Evolutionary conservation across 1,140 invertebrate species (phyloP), one percentile per base, ranked within the genome.

Genomic region (Telenomus remus): DNA sequence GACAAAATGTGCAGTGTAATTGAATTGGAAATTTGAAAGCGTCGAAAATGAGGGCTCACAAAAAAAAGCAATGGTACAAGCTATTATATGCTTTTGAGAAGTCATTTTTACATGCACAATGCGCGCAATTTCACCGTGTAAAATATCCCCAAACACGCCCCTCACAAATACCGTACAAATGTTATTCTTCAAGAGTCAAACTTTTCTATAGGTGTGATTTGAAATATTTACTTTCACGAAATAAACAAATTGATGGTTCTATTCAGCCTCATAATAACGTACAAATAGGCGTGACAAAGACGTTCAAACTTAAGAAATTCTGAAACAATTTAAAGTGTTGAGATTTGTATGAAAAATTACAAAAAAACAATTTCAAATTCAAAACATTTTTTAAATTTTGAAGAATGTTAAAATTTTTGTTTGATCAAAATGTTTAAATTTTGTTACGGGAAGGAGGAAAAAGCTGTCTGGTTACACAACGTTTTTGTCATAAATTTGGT

Each of bases 401-500:
- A n/a, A n/a, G n/a, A n/a, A n/a, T n/a, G n/a, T n/a, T n/a, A n/a
- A n/a, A n/a, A 27, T 27, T 27, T 27, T 27, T 27, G 19, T 27
- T 27, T 27, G 19, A 27, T 27, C 6, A 27, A 3, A 27, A 27
- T 27, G 1, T 27, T 27, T 44, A 7, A 13, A 13, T 1, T 44
- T n/a, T 13, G 12, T 13, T 11, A 13, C 6, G 1, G 7, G 13
- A 44, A 2, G 10, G 14, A 33, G 14, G 60, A 4, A 14, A 64
- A 54, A 64, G 50, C 51, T 51, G 34, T 37, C 16, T 19, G 49
- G 8, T 63, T 63, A 27, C 53, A 37, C 46, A 65, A 65, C 10
- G n/a, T 48, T 65, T 55, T 65, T 56, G 51, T 65, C 44, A 65
- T 56, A 56, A n/a, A 55, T 65, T 65, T n/a, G 53, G 61, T 15